These are phyloP conservation scores for Anisognathus igniventris DNA, from an alignment of 2,797 vertebrate species.

Conservation along the genomic window DNA sequence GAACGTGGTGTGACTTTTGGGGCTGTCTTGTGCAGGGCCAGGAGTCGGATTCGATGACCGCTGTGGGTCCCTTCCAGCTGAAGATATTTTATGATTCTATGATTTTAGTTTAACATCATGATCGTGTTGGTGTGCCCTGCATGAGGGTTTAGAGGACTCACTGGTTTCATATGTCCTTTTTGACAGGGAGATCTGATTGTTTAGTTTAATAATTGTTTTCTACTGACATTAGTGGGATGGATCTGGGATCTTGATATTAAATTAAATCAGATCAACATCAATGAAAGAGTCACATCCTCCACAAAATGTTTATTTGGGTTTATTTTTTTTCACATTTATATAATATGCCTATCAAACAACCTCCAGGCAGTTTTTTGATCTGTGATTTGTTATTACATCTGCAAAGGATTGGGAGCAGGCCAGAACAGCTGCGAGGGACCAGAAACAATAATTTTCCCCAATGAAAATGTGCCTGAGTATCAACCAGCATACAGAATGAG, in stretches of 20 bases:
- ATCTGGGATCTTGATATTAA: neutral
- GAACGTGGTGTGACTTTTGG: neutral
- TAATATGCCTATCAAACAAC: neutral
- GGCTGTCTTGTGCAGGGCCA: neutral
- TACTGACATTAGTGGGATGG: neutral
- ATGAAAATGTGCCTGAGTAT: constrained; percentile 30
- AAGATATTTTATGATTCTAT: neutral
- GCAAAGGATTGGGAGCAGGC: neutral
- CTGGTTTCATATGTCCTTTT: neutral
- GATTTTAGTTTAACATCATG: neutral
- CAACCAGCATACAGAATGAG: constrained; percentile 7
- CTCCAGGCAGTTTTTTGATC: neutral
- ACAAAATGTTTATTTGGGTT: neutral
- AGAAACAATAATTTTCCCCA: constrained; percentile 29
- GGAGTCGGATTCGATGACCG: rapidly evolving
- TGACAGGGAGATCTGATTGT: neutral
- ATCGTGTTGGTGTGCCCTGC: neutral
- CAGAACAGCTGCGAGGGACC: constrained; percentile 15
- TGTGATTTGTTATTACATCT: constrained; percentile 35
- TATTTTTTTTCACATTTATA: neutral
- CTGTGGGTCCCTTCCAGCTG: neutral
- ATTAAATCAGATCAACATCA: neutral
- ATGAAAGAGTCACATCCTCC: neutral
- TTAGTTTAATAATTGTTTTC: neutral
- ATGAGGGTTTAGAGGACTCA: neutral